Conservation (phyloP, 2,888 invertebrate genomes). For the Polydrusus tereticollis region DNA sequence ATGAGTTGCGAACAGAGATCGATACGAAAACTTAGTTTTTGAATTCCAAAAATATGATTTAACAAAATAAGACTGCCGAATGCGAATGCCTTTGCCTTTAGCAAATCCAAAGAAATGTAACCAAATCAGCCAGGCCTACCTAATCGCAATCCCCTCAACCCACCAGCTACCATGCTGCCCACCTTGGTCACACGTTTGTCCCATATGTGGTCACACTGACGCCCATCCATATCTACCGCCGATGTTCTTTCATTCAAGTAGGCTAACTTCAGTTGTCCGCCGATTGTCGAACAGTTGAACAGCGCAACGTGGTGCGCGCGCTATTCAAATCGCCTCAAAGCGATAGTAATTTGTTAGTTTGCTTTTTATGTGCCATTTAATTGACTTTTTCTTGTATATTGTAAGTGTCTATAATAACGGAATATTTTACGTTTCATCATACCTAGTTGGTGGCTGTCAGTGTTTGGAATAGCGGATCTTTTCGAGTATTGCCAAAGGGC, state of each 20-base stretch:
- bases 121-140: constrained; percentile 1
- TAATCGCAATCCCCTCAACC: constrained; percentile 17
- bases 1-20: too few relatives aligned
- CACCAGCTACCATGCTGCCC: constrained; percentile 52
- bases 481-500: constrained; percentile 24
- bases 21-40: too few relatives aligned
- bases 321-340: constrained; percentile 38
- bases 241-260: constrained; percentile 52
- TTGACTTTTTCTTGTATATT: constrained; percentile 37
- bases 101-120: neutral
- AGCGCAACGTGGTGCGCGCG: constrained; percentile 51
- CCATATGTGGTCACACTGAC: constrained; percentile 59
- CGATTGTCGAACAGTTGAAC: constrained; percentile 55
- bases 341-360: constrained; percentile 29
- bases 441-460: constrained; percentile 44
- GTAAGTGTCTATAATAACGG: constrained; percentile 43
- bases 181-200: constrained; percentile 55
- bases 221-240: constrained; percentile 55
- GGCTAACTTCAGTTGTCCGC: constrained; percentile 60
- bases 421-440: constrained; percentile 39
- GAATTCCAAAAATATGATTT: too few relatives aligned
- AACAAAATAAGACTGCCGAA: too few relatives aligned
- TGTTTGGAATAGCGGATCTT: constrained; percentile 38
- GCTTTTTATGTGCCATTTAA: constrained; percentile 39
- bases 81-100: too few relatives aligned